Percentiles rank a stretch among this genome's conserved stretches.
Conservation (phyloP, 2,797 vertebrate genomes). For the Ctenosaura bakeri region DNA sequence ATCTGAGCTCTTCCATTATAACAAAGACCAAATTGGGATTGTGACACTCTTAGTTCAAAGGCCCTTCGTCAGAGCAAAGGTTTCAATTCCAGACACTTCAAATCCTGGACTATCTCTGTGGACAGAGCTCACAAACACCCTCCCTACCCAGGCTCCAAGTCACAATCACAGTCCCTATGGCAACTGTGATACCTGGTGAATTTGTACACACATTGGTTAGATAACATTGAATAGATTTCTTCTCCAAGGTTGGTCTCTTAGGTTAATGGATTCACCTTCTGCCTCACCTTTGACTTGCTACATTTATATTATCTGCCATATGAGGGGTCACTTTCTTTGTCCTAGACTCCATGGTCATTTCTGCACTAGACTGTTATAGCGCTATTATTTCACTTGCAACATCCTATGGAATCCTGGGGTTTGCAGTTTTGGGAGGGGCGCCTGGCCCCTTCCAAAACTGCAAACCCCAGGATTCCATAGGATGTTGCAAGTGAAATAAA, state of each 20-base stretch:
- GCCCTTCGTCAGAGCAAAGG: constrained; percentile 20
- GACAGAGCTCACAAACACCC: constrained; percentile 18
- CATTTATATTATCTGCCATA: background rate
- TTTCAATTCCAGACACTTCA: constrained; percentile 22
- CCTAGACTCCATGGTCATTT: background rate
- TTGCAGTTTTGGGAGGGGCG: too few relatives aligned
- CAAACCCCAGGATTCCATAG: too few relatives aligned
- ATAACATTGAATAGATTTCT: constrained; percentile 11
- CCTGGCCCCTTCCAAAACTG: too few relatives aligned
- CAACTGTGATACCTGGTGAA: constrained; percentile 42
- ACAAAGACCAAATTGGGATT: constrained; percentile 8
- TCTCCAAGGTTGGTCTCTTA: background rate
- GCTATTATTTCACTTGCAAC: too few relatives aligned
- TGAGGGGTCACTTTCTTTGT: background rate
- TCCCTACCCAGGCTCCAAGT: constrained; percentile 37
- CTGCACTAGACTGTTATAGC: too few relatives aligned
- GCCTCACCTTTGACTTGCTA: background rate
- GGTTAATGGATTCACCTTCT: background rate
- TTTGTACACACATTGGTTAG: constrained; percentile 34
- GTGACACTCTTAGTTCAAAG: background rate
- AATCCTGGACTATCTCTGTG: constrained; percentile 11
- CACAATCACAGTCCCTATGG: constrained; percentile 51
- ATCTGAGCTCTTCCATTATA: constrained; percentile 25
- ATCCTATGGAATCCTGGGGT: too few relatives aligned
- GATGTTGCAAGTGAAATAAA: too few relatives aligned